Percentiles rank a stretch among this genome's conserved stretches.
Evolutionary conservation across 2,797 vertebrate genomes (phyloP).

Genomic region (Danio albolineatus): DNA sequence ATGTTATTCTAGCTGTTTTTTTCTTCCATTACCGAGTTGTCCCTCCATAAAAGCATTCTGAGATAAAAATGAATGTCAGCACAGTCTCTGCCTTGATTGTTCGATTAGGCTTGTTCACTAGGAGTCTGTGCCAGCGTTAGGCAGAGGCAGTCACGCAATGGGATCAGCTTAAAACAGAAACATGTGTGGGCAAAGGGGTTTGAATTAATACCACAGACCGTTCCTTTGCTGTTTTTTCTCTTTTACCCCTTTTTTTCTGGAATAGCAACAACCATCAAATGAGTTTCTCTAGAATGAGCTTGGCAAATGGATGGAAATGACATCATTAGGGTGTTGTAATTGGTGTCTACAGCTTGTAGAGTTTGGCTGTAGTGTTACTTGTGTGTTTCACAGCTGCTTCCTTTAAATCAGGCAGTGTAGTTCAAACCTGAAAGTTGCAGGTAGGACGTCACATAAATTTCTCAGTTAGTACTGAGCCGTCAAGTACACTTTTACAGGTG

Average conservation of each 20-base stretch:
- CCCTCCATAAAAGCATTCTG: conserved; percentile 71
- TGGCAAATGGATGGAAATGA: conserved; percentile 74
- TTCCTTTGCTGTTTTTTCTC: conserved; percentile 66
- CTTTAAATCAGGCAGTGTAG: conserved; percentile 51
- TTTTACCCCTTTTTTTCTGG: conserved; percentile 48
- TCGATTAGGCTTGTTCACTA: conserved; percentile 63
- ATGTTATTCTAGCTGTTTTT: conserved; percentile 57
- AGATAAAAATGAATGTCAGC: conserved; percentile 73
- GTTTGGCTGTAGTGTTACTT: conserved; percentile 44
- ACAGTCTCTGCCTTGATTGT: conserved; percentile 70
- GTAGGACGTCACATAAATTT: conserved; percentile 30
- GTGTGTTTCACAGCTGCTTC: conserved; percentile 61
- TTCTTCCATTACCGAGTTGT: conserved; percentile 71
- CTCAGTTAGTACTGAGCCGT: conserved; percentile 17
- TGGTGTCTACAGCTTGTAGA: conserved; percentile 64
- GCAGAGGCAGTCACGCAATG: conserved; percentile 78
- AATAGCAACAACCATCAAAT: conserved; percentile 68
- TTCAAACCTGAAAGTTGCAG: conserved; percentile 51
- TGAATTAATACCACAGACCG: conserved; percentile 74
- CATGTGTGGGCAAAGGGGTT: conserved; percentile 78
- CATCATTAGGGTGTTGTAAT: conserved; percentile 70
- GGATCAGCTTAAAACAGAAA: conserved; percentile 79
- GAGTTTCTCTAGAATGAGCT: conserved; percentile 63
- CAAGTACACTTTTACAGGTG: background rate
- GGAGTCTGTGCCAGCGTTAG: conserved; percentile 71